These are phyloP conservation scores for Poliocrania exsul DNA, from an alignment of 2,797 vertebrate genomes.

Conservation along the genomic window DNA sequence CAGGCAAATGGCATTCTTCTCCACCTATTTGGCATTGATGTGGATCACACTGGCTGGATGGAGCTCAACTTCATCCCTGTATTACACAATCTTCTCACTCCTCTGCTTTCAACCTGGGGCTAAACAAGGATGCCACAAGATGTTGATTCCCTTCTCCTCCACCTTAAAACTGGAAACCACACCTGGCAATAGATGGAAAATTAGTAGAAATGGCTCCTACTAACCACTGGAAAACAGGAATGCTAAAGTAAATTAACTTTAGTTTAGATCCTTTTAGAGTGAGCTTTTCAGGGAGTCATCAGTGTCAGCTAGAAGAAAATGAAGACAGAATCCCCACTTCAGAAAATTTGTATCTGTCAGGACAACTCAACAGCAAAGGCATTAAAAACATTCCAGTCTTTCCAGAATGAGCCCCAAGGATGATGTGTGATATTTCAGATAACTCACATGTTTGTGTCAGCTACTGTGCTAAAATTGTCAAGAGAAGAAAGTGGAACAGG, in stretches of 20 bases:
- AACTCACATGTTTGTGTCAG: not conserved
- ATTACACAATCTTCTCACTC: not conserved
- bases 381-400: not conserved
- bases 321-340: not conserved
- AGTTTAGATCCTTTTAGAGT: not conserved
- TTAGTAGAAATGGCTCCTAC: not conserved
- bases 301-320: not conserved
- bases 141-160: not conserved
- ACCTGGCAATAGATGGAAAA: not conserved
- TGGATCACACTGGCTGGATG: not conserved
- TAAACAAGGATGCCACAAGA: not conserved
- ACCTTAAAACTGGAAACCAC: not conserved
- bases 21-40: not conserved
- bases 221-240: not conserved
- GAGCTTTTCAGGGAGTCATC: not conserved
- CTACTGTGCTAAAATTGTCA: not conserved
- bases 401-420: not conserved
- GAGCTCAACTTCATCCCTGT: not conserved
- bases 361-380: not conserved
- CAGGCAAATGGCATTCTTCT: not conserved
- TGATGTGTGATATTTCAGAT: rapidly evolving
- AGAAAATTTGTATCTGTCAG: not conserved
- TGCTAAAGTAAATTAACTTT: not conserved
- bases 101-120: rapidly evolving
- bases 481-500: not conserved